Conservation (phyloP, 2,797 vertebrate species). For the Enteromius viviparus region DNA sequence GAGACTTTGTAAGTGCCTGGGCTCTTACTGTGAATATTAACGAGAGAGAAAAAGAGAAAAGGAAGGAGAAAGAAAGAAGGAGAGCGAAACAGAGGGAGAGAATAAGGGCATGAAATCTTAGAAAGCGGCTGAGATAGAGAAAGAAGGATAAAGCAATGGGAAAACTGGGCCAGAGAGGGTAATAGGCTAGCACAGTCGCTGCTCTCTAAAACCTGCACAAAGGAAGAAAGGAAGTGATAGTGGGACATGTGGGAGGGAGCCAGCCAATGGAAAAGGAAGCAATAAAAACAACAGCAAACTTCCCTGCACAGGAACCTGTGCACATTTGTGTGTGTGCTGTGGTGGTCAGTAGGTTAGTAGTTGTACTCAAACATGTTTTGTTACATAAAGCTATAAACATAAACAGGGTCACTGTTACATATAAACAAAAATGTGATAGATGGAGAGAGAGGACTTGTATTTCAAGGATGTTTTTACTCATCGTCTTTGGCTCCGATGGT, state of each 20-base stretch:
- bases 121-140: constrained; percentile 34
- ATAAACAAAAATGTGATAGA: background rate
- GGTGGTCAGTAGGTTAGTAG: constrained; percentile 31
- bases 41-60: constrained; percentile 67
- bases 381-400: background rate
- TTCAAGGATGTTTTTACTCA: constrained; percentile 3
- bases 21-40: constrained; percentile 85
- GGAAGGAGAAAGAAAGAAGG: constrained; percentile 32
- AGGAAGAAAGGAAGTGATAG: constrained; percentile 56
- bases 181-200: constrained; percentile 78
- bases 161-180: constrained; percentile 68
- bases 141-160: constrained; percentile 32
- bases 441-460: background rate
- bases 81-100: constrained; percentile 38
- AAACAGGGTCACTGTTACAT: background rate
- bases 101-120: constrained; percentile 51
- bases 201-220: constrained; percentile 59
- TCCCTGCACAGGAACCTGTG: constrained; percentile 75
- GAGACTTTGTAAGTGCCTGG: constrained; percentile 77
- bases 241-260: constrained; percentile 72
- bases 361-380: constrained; percentile 2
- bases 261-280: constrained; percentile 83
- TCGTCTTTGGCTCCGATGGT: constrained; percentile 17
- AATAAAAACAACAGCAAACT: constrained; percentile 80
- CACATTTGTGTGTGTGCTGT: constrained; percentile 23